phyloP scores from a whole-genome alignment of 1,140 invertebrate genomes.

The Ips nitidus region DNA sequence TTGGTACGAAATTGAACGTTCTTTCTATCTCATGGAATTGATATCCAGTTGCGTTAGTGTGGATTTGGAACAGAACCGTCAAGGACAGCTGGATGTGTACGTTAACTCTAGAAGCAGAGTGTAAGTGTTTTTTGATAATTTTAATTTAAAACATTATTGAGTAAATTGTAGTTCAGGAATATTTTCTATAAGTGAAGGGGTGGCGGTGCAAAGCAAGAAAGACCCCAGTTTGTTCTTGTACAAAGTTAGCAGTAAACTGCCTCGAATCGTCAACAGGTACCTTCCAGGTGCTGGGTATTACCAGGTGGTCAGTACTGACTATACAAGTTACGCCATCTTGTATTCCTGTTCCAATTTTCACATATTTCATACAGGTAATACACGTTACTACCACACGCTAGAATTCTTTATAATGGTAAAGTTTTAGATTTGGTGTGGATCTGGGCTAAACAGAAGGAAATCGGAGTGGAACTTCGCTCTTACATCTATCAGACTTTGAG shows the following conservation, averaged over 20 bases:
- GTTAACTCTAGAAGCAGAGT: constrained; percentile 63
- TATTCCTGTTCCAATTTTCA: constrained; percentile 70
- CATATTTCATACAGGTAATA: constrained; percentile 59
- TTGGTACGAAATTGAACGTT: constrained; percentile 72
- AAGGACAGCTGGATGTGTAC: constrained; percentile 58
- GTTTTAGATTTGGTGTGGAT: constrained; percentile 65
- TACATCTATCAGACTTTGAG: constrained; percentile 61
- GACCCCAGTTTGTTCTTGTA: constrained; percentile 58
- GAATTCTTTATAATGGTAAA: no score
- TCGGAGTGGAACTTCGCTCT: constrained; percentile 58
- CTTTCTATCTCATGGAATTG: constrained; percentile 71
- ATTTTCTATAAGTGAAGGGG: constrained; percentile 53
- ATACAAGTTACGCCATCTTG: constrained; percentile 66
- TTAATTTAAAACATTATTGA: neutral
- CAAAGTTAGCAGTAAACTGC: constrained; percentile 62
- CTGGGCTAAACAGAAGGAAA: constrained; percentile 60
- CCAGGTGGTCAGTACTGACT: constrained; percentile 70
- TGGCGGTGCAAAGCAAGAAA: constrained; percentile 55
- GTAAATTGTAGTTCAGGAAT: constrained; percentile 56
- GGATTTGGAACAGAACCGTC: constrained; percentile 54
- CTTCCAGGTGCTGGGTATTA: constrained; percentile 68
- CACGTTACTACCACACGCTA: neutral
- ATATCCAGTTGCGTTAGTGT: constrained; percentile 65
- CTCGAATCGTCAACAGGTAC: constrained; percentile 62
- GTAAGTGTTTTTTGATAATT: constrained; percentile 52